Evolutionary conservation across 2,113 vertebrate species (phyloP), one percentile per base, ranked within the genome.

Genomic region (Dinomys branickii): DNA sequence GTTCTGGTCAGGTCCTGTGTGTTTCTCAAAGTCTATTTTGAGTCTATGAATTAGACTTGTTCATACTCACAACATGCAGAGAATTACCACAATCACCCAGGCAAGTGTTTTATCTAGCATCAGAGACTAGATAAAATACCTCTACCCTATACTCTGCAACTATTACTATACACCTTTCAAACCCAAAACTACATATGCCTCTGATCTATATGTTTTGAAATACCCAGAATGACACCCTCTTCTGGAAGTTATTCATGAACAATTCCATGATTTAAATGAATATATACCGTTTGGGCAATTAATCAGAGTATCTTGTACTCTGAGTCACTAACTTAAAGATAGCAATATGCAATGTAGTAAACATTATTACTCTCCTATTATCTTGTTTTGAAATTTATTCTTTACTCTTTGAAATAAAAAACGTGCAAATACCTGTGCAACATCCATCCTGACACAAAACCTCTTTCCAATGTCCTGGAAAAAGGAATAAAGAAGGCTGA

Each of bases 31-130:
- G 44, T 58, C 44, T 58, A 52, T 59, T 67, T 83, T 61, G 77
- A 85, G 28, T 88, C 35, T 52, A 13, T 13, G 30, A 91, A 82
- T 56, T 22, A 65, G 47, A 50, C 90, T 61, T 85, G 47, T 47
- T 95, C 19, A 38, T 90, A 82, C 65, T 82, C 20, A 35, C 30
- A 88, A 58, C 6, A 75, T 4, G 1, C 9, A 38, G 26, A 26
- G 28, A 13, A n/a, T 9, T 38, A 52, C 3, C 0, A 50, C 7
- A 78, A 54, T 58, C 9, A 26, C 65, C 71, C 80, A 20, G 26
- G 38, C 20, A 96, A 56, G 80, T 69, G 84, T 94, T 96, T 86
- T 58, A 80, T 30, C 20, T 65, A 75, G 5, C n/a, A 80, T 65
- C 54, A 88, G 3, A 75, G 4, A 44, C 54, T 71, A 77, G n/a